Percentiles rank a stretch among this genome's conserved stretches.
phyloP scores from a whole-genome alignment of 1,140 invertebrate species.

The Dicyema japonicum region DNA sequence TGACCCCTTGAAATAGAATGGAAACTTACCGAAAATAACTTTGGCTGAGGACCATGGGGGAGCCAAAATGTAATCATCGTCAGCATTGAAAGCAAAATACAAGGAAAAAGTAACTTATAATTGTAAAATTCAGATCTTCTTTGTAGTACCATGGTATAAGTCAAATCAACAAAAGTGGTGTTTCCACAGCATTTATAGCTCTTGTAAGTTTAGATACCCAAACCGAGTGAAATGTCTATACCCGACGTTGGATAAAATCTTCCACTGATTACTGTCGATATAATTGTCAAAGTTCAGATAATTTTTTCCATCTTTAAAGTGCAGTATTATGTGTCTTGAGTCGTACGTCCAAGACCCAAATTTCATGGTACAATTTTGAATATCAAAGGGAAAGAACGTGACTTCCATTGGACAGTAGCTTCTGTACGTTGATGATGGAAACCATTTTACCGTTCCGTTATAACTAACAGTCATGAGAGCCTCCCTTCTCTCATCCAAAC shows the following conservation, averaged over 20 bases:
- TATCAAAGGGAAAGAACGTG: constrained; percentile 19
- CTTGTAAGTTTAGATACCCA: too few species aligned
- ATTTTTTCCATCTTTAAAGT: too few species aligned
- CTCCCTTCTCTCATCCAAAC: constrained; percentile 25
- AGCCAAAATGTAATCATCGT: constrained; percentile 20
- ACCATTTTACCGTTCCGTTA: constrained; percentile 24
- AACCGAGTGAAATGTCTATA: not conserved
- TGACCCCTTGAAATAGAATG: constrained; percentile 18
- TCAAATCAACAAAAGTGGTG: constrained; percentile 4
- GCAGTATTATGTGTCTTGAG: constrained; percentile 56
- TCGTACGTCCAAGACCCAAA: constrained; percentile 30
- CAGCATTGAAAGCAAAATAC: constrained; percentile 11
- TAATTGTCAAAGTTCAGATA: too few species aligned
- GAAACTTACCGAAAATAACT: constrained; percentile 14
- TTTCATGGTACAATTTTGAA: constrained; percentile 10
- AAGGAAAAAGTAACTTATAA: constrained; percentile 8
- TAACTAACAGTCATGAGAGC: constrained; percentile 23
- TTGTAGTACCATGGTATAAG: constrained; percentile 3
- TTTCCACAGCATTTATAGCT: not conserved
- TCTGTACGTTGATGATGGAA: constrained; percentile 19
- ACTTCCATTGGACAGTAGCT: constrained; percentile 17
- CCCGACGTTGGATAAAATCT: constrained; percentile 17
- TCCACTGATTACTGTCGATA: constrained; percentile 19
- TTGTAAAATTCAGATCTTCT: constrained; percentile 7
- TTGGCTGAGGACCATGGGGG: constrained; percentile 19